These are phyloP conservation scores for Heterotis niloticus DNA, from an alignment of 2,113 vertebrate genomes.

Conservation along the genomic window DNA sequence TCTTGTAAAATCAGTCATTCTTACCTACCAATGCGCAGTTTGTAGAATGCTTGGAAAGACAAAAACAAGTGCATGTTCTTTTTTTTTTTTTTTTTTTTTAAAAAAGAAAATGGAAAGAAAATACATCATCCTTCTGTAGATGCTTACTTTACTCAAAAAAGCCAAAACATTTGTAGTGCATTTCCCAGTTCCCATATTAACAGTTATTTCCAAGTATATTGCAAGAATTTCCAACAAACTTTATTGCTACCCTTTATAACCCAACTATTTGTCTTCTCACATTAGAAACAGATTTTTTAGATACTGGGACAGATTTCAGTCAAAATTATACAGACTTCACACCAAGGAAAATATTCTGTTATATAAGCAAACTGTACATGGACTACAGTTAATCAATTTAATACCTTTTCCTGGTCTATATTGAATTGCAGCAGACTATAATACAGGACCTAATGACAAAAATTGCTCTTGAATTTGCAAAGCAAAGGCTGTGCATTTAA, in stretches of 20 bases:
- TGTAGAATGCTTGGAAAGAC: no score
- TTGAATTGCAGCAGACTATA: no score
- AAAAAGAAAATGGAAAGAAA: no score
- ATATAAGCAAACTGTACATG: constrained; percentile 9
- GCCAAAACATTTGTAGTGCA: neutral
- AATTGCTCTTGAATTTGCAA: neutral
- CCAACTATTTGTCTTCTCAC: constrained; percentile 8
- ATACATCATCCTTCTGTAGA: neutral
- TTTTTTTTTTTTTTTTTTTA: no score
- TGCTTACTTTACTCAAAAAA: neutral
- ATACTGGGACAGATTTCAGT: constrained; percentile 8
- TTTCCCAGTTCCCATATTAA: neutral
- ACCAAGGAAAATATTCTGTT: constrained; percentile 18
- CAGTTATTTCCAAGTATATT: constrained; percentile 17
- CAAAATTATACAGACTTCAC: constrained; percentile 10
- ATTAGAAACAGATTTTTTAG: constrained; percentile 26
- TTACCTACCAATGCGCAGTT: no score
- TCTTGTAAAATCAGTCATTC: no score
- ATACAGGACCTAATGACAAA: no score
- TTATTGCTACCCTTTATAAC: constrained; percentile 26
- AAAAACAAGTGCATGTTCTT: no score
- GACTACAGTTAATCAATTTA: constrained; percentile 13
- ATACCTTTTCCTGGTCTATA: neutral
- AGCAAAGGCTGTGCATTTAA: constrained; percentile 2
- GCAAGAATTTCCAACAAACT: constrained; percentile 18